Percentiles rank a stretch among this genome's conserved stretches.
phyloP scores from a whole-genome alignment of 2,113 vertebrate genomes.

The Bufo bufo region DNA sequence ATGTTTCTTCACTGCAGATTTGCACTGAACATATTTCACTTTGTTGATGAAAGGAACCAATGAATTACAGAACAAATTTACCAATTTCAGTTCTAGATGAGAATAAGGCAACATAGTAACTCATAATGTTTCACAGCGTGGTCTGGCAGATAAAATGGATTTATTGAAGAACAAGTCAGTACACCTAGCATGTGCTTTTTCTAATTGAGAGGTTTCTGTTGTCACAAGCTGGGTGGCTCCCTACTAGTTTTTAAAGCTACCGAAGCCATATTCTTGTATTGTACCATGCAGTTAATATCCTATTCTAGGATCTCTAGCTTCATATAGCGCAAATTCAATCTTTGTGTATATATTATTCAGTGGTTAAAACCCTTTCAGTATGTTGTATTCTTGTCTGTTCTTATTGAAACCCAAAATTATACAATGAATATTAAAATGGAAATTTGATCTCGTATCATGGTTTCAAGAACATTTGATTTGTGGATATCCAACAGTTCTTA shows the following conservation, averaged over 20 bases:
- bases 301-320: not conserved
- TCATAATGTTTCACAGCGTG: slow-evolving; percentile 31
- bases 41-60: slow-evolving; percentile 23
- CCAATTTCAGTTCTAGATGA: not conserved
- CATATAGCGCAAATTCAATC: not conserved
- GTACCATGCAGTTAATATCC: not conserved
- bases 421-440: not conserved
- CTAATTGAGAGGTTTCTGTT: slow-evolving; percentile 8
- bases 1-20: slow-evolving; percentile 23
- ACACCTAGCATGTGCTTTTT: slow-evolving; percentile 13
- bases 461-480: no score
- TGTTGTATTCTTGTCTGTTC: not conserved
- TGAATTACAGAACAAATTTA: slow-evolving; percentile 22
- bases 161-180: slow-evolving; percentile 30
- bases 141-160: slow-evolving; percentile 43
- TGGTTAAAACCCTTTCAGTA: not conserved
- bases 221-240: not conserved
- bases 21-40: slow-evolving; percentile 2
- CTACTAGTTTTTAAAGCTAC: not conserved
- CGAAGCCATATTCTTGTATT: not conserved
- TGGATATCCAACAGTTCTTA: no score
- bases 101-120: slow-evolving; percentile 28
- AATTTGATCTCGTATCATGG: not conserved
- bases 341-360: not conserved
- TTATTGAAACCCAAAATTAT: not conserved